These are phyloP conservation scores for Anseranas semipalmata DNA, from an alignment of 2,113 vertebrate species.

Conservation along the genomic window DNA sequence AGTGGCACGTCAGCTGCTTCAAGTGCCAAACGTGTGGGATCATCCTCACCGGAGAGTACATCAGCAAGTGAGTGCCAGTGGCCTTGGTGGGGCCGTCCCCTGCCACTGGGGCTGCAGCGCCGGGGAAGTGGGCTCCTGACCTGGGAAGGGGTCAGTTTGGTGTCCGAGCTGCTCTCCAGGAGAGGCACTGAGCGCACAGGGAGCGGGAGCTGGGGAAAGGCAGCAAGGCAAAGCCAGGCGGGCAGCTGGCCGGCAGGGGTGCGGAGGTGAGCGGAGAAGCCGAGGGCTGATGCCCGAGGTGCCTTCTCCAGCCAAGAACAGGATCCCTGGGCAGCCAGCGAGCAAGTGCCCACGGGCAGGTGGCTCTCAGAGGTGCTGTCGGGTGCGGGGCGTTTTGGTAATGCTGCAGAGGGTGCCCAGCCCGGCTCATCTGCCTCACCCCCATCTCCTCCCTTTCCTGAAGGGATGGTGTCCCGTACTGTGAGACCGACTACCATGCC, in stretches of 20 bases:
- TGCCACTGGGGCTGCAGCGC: background rate
- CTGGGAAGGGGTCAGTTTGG: no score
- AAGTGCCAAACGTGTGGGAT: constrained; percentile 94
- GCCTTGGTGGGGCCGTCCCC: background rate
- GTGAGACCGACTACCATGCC: constrained; percentile 95
- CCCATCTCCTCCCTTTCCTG: constrained; percentile 31
- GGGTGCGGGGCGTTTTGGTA: background rate
- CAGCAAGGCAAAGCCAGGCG: no score
- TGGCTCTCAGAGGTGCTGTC: background rate
- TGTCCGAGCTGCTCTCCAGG: background rate
- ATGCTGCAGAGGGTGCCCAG: background rate
- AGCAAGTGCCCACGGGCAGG: background rate
- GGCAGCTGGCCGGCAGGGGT: no score
- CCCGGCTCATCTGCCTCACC: fast-evolving
- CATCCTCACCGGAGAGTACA: constrained; percentile 96
- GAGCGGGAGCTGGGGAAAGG: no score
- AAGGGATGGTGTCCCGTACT: constrained; percentile 95
- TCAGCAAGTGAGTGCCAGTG: constrained; percentile 91
- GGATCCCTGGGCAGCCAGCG: no score
- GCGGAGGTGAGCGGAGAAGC: no score
- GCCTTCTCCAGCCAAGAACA: no score
- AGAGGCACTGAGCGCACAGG: no score
- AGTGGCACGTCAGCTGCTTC: constrained; percentile 99
- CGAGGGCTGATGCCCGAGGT: no score
- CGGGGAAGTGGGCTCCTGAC: background rate